Conservation (phyloP, 2,113 vertebrate genomes). For the Daphoenositta chrysoptera region DNA sequence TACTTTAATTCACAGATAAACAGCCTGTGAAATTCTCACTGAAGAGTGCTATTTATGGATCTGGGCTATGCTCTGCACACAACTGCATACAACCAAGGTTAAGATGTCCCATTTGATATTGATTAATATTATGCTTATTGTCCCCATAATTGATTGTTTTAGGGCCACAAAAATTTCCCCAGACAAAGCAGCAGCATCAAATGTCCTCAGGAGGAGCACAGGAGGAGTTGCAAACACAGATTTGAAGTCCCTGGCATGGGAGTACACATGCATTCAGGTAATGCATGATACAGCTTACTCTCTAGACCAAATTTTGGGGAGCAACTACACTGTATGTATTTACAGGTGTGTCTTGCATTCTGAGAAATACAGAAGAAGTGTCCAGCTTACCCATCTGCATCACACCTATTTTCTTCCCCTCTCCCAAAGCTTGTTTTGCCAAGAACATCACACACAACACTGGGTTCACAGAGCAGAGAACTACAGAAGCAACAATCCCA, state of each 20-base stretch:
- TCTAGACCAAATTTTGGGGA: neutral
- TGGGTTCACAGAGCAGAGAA: neutral
- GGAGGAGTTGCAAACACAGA: neutral
- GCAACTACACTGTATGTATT: neutral
- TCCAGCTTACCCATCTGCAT: neutral
- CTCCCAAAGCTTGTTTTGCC: neutral
- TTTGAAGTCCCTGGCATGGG: neutral
- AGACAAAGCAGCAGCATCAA: neutral
- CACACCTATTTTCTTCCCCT: neutral
- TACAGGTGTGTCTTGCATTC: neutral
- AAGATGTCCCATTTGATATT: neutral
- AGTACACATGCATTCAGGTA: neutral
- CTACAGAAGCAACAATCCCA: neutral
- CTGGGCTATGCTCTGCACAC: neutral
- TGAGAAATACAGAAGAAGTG: neutral
- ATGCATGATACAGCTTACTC: neutral
- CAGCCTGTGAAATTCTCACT: neutral
- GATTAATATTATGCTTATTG: neutral
- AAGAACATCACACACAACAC: neutral
- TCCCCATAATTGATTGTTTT: neutral
- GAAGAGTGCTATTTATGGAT: neutral
- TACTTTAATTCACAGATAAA: neutral
- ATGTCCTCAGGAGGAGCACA: neutral
- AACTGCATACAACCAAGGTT: neutral
- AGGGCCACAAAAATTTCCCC: neutral